Evolutionary conservation across 2,888 invertebrate genomes (phyloP), one percentile per base, ranked within the genome.

Genomic region (Perizoma affinitatum): DNA sequence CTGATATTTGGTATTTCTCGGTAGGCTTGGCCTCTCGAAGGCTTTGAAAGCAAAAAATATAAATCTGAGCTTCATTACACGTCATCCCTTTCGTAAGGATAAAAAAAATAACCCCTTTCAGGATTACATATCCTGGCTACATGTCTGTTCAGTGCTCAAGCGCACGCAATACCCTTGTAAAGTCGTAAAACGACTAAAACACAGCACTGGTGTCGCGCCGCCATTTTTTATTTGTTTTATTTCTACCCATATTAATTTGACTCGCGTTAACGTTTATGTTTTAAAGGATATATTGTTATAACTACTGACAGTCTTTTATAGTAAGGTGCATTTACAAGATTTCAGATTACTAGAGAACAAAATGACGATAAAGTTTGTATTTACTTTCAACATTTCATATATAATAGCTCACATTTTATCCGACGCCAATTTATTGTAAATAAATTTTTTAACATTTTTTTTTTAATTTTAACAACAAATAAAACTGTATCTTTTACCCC

Each of bases 171-270:
- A 73, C 71, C 71, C 71, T 74, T 74, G 72, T 66, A 68, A 61
- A 64, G 72, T 68, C 68, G 67, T 72, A 75, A 75, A 76, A 76
- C 75, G 70, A 66, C 65, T 63, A 63, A 66, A 68, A 70, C 59
- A 54, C 75, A 80, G 75, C 79, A 69, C 75, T 82, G 83, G 83
- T 80, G 63, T 68, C 73, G 58, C 72, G 67, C 59, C 74, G 76
- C 73, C 75, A 75, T 77, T 70, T 72, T 73, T 80, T 77, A 69
- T 72, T 57, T 68, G 74, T 78, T 80, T 79, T 78, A 71, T 73
- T 71, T 72, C 56, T 61, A 48, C 63, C 52, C 61, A 63, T 74
- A 76, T 71, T 72, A 71, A 70, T 63, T 74, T 68, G 63, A 61
- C 66, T 64, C 63, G 42, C 47, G 55, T 69, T 61, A 72, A 72